A percentile compares a stretch with the other conserved stretches of the same genome.
These are phyloP conservation scores for Caretta caretta DNA, from an alignment of 2,113 vertebrate genomes.

Conservation along the genomic window DNA sequence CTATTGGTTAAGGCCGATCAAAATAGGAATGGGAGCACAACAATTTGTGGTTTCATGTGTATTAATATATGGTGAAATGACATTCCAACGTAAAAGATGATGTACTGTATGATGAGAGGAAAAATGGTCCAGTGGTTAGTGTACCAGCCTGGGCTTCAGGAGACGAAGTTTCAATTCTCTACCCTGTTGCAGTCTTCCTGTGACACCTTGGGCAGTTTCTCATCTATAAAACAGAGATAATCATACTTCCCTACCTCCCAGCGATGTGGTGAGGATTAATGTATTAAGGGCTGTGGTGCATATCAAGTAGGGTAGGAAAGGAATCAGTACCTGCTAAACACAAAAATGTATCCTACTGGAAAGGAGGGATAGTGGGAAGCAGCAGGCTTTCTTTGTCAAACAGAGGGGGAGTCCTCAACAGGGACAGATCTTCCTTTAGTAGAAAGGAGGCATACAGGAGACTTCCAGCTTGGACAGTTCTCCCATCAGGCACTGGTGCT, in stretches of 20 bases:
- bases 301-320: rapidly evolving
- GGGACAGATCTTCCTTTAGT: not conserved
- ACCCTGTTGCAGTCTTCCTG: not conserved
- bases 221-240: not conserved
- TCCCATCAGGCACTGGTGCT: not conserved
- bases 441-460: not conserved
- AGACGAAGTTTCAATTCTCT: not conserved
- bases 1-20: not conserved
- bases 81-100: not conserved
- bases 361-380: not conserved
- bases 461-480: not conserved
- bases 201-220: not conserved
- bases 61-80: not conserved
- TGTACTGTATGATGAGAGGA: not conserved
- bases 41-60: rapidly evolving
- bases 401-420: no score
- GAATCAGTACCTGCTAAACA: not conserved
- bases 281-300: not conserved
- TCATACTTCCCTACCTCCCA: rapidly evolving
- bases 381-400: not conserved
- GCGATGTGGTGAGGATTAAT: no score
- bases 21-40: not conserved
- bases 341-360: not conserved
- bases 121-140: not conserved
- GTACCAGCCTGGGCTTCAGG: rapidly evolving